Conservation (phyloP, 2,888 invertebrate species). For the Volucella inanis region DNA sequence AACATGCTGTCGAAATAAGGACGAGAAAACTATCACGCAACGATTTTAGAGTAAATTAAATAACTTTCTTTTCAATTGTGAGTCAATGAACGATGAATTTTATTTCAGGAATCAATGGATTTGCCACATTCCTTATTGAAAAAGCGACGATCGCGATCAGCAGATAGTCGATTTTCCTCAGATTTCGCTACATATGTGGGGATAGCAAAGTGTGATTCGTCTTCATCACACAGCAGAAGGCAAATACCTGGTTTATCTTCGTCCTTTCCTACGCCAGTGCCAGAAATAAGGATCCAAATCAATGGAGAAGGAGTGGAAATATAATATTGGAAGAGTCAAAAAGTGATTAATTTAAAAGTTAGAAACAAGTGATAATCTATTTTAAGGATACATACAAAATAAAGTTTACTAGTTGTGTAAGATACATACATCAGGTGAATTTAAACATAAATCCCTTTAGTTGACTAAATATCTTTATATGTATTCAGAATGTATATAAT, state of each 20-base stretch:
- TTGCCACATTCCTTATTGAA: conserved; percentile 76
- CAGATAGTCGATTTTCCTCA: conserved; percentile 80
- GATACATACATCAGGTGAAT: too few relatives aligned
- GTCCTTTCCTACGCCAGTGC: conserved; percentile 73
- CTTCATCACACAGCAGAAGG: conserved; percentile 30
- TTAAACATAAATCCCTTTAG: too few relatives aligned
- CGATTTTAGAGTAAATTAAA: conserved; percentile 26
- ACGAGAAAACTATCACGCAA: conserved; percentile 15
- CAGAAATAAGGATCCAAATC: conserved; percentile 76
- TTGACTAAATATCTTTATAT: too few relatives aligned
- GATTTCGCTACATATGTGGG: conserved; percentile 76
- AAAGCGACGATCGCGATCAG: conserved; percentile 80
- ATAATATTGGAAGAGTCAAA: background rate
- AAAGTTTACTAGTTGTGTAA: too few relatives aligned
- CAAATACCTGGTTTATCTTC: conserved; percentile 54
- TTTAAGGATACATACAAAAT: conserved; percentile 14
- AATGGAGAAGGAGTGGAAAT: conserved; percentile 79
- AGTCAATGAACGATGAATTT: background rate
- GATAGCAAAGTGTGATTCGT: background rate
- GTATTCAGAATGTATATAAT: too few relatives aligned
- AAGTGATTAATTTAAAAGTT: background rate
- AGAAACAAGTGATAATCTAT: conserved; percentile 13
- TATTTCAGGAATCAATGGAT: conserved; percentile 66
- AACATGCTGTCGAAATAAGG: conserved; percentile 77
- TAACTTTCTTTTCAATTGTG: too few relatives aligned